A percentile compares a stretch with the other conserved stretches of the same genome.
Conservation (phyloP, 2,888 invertebrate species). For the Melitaea athalia region DNA sequence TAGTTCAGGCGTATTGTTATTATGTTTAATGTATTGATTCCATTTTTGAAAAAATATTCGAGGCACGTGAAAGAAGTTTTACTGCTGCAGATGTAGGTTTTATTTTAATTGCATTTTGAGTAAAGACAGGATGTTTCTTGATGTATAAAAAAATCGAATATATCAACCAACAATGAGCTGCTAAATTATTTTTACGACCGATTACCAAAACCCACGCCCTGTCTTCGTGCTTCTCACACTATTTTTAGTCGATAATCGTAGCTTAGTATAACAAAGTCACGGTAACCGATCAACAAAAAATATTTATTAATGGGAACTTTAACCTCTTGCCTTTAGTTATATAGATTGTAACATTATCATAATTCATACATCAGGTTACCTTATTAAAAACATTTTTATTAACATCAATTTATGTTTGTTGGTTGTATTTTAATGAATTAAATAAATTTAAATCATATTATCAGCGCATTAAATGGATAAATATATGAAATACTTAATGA, state of each 20-base stretch:
- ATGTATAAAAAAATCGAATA: slow-evolving; percentile 39
- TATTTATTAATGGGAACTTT: slow-evolving; percentile 60
- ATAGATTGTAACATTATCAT: slow-evolving; percentile 10
- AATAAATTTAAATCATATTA: neutral
- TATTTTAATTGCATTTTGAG: neutral
- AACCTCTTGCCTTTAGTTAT: slow-evolving; percentile 44
- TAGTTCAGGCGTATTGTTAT: no score
- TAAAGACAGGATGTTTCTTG: neutral
- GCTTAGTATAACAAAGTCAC: slow-evolving; percentile 48
- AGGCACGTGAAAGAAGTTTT: neutral
- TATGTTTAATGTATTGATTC: no score
- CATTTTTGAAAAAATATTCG: no score
- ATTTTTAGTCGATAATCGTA: slow-evolving; percentile 55
- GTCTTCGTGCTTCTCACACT: slow-evolving; percentile 53
- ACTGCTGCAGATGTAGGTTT: no score
- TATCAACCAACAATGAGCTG: slow-evolving; percentile 40
- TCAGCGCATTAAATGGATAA: no score
- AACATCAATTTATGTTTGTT: neutral
- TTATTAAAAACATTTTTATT: neutral
- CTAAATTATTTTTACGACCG: slow-evolving; percentile 46
- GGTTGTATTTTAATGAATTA: neutral
- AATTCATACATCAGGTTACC: slow-evolving; percentile 10
- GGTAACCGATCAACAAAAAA: slow-evolving; percentile 57
- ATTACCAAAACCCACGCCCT: slow-evolving; percentile 59
- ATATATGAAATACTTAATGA: no score